A percentile compares a stretch with the other conserved stretches of the same genome.
These are phyloP conservation scores for Plagiodera versicolora DNA, from an alignment of 2,888 invertebrate species.

Conservation along the genomic window DNA sequence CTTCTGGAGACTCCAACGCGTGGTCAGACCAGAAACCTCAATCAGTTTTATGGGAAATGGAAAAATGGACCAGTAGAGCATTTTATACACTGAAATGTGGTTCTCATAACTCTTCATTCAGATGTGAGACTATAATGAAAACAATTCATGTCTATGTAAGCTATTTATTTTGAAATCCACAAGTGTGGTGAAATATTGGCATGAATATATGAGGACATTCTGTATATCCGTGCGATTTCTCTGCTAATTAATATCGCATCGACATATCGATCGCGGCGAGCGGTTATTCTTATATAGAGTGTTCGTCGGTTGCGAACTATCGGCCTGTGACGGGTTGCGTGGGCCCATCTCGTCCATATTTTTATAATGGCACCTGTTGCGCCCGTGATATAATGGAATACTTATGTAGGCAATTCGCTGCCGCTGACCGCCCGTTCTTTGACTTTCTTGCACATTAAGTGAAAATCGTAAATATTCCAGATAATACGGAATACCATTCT, in stretches of 20 bases:
- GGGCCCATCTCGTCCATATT: constrained; percentile 42
- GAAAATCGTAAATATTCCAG: constrained; percentile 50
- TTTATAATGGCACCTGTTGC: constrained; percentile 53
- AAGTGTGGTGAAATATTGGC: no score
- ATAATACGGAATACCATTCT: constrained; percentile 40
- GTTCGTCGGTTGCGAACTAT: constrained; percentile 37
- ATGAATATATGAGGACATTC: no score
- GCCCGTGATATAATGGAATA: constrained; percentile 53
- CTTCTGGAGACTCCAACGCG: not conserved
- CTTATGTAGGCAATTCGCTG: constrained; percentile 46
- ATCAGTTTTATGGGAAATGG: no score
- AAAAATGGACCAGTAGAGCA: no score
- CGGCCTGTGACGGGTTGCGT: constrained; percentile 50
- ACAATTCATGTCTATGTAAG: no score
- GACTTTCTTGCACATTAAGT: constrained; percentile 49
- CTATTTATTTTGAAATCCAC: no score
- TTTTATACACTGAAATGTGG: no score
- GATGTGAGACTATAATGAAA: no score
- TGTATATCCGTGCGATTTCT: no score
- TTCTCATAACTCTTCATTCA: no score
- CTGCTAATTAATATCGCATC: constrained; percentile 12
- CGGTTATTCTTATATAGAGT: constrained; percentile 18
- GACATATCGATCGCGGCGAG: constrained; percentile 5
- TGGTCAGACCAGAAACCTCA: not conserved
- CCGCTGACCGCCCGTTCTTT: constrained; percentile 47